These are phyloP conservation scores for Zelleria hepariella DNA, from an alignment of 2,888 invertebrate genomes.

Conservation along the genomic window DNA sequence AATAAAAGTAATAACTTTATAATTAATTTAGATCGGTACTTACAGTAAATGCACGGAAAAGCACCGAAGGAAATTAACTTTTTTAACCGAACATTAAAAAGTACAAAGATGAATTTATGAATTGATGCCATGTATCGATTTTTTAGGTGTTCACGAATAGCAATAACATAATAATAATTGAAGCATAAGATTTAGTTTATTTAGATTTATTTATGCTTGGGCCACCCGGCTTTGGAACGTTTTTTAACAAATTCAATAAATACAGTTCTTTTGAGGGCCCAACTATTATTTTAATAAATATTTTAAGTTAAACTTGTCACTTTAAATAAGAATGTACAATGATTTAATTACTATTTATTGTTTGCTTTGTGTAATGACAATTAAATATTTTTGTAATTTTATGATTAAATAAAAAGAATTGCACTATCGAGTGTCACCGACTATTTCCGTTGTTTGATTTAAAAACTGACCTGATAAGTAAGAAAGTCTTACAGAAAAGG, in stretches of 20 bases:
- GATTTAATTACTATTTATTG: conserved; percentile 4
- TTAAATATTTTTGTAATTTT: conserved; percentile 38
- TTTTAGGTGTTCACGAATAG: not conserved
- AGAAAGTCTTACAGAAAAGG: not conserved
- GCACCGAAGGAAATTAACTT: not conserved
- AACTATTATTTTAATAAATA: too few species aligned
- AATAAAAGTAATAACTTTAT: not conserved
- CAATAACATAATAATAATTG: not conserved
- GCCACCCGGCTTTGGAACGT: not conserved
- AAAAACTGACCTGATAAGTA: not conserved
- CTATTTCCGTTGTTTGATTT: conserved; percentile 19
- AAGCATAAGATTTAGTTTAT: not conserved
- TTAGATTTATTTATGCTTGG: not conserved
- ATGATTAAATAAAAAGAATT: conserved; percentile 54
- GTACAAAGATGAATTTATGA: conserved; percentile 43
- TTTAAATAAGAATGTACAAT: not conserved
- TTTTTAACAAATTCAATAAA: too few species aligned
- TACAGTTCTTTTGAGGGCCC: too few species aligned
- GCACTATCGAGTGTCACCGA: conserved; percentile 61
- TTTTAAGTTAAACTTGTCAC: too few species aligned
- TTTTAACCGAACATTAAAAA: conserved; percentile 16
- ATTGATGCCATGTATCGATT: conserved; percentile 47
- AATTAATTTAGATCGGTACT: not conserved
- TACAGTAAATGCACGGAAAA: not conserved
- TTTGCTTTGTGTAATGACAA: not conserved